Percentiles rank a stretch among this genome's conserved stretches.
These are phyloP conservation scores for Ectemnius cavifrons DNA, from an alignment of 2,888 invertebrate species.

Conservation along the genomic window DNA sequence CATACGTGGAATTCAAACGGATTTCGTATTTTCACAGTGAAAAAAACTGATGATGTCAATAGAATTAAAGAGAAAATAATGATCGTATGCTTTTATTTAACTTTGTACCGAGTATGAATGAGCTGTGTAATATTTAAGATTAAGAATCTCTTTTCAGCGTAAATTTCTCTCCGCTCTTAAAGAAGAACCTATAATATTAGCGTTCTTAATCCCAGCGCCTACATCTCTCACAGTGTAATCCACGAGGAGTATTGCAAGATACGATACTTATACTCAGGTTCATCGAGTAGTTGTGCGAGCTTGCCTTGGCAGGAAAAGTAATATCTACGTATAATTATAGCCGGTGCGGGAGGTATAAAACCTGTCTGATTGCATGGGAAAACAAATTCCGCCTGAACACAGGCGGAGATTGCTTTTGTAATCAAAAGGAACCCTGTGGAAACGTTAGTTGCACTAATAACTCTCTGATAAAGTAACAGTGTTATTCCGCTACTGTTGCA, in stretches of 20 bases:
- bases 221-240: not conserved
- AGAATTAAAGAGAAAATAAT: too few relatives aligned
- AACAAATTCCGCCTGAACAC: not conserved
- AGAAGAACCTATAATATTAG: not conserved
- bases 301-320: not conserved
- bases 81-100: too few relatives aligned
- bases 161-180: conserved; percentile 6
- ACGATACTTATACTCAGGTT: not conserved
- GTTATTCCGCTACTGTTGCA: too few relatives aligned
- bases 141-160: conserved; percentile 16
- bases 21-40: too few relatives aligned
- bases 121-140: conserved; percentile 11
- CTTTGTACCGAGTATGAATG: too few relatives aligned
- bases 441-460: too few relatives aligned
- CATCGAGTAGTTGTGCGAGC: not conserved
- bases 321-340: conserved; percentile 1
- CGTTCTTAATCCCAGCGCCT: not conserved
- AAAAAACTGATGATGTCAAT: too few relatives aligned
- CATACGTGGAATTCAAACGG: too few relatives aligned
- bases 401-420: conserved; percentile 1
- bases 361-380: too few relatives aligned
- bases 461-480: too few relatives aligned
- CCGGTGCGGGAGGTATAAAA: not conserved
- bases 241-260: not conserved
- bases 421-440: not conserved